These are phyloP conservation scores for Nesoenas mayeri DNA, from an alignment of 2,113 vertebrate species.

Conservation along the genomic window DNA sequence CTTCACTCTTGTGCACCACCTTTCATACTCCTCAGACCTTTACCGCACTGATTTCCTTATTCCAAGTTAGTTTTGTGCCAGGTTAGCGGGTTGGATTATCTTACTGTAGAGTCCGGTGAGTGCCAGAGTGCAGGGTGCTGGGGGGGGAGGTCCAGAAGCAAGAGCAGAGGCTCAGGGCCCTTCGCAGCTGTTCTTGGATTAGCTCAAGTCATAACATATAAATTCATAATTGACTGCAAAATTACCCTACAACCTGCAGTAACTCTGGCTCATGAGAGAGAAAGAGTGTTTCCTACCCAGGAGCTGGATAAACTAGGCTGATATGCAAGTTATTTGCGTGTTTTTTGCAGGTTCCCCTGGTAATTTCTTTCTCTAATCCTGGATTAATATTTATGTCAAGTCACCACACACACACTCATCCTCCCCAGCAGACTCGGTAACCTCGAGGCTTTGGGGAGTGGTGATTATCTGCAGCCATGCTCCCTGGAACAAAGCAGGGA, in stretches of 20 bases:
- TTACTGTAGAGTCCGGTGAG: background rate
- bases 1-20: background rate
- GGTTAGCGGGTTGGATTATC: background rate
- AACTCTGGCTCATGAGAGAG: background rate
- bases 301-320: background rate
- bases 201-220: background rate
- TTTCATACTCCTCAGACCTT: background rate
- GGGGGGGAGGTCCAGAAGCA: background rate
- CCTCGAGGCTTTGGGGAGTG: slow-evolving; percentile 2
- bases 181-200: background rate
- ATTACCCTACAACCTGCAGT: background rate
- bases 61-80: background rate
- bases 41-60: background rate
- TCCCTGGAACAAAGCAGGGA: background rate
- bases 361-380: slow-evolving; percentile 1
- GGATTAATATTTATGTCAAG: slow-evolving; percentile 44
- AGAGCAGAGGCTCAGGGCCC: background rate
- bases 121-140: background rate
- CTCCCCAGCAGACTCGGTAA: background rate
- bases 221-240: background rate
- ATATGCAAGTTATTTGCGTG: background rate
- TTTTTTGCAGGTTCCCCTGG: background rate
- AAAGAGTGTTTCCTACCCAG: background rate
- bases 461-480: background rate
- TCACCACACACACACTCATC: background rate